Conservation (phyloP, 2,797 vertebrate species). For the Anabacerthia variegaticeps region DNA sequence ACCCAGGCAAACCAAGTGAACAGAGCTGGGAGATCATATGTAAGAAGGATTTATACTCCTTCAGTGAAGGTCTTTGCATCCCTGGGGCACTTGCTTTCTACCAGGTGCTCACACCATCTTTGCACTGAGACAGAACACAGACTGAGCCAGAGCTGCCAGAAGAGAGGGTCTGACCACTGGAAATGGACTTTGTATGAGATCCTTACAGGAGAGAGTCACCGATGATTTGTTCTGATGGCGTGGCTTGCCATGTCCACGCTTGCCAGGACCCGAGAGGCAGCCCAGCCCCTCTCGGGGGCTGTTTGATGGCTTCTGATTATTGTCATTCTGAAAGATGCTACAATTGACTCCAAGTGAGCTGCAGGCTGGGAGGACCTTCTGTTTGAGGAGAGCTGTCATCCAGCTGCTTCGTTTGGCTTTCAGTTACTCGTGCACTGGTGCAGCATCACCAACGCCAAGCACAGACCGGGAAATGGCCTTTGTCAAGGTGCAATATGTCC, state of each 20-base stretch:
- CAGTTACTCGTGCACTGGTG: neutral
- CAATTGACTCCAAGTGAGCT: neutral
- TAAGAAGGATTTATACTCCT: neutral
- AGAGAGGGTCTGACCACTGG: neutral
- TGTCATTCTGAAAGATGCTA: neutral
- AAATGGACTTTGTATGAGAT: neutral
- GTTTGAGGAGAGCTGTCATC: neutral
- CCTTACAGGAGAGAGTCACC: neutral
- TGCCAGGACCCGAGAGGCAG: neutral
- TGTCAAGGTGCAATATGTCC: neutral
- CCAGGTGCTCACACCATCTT: neutral
- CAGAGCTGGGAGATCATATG: neutral
- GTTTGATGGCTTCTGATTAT: neutral
- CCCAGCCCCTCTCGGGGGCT: neutral
- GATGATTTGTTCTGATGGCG: accelerated
- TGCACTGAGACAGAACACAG: neutral
- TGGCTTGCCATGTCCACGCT: accelerated
- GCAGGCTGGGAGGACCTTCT: neutral
- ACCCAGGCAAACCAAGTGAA: neutral
- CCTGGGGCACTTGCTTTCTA: no score
- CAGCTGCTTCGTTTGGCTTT: neutral
- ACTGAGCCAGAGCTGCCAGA: neutral
- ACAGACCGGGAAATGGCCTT: neutral
- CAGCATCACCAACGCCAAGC: neutral
- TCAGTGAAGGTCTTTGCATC: neutral